These are phyloP conservation scores for Myotis myotis DNA, from an alignment of 2,797 vertebrate species.

Conservation along the genomic window DNA sequence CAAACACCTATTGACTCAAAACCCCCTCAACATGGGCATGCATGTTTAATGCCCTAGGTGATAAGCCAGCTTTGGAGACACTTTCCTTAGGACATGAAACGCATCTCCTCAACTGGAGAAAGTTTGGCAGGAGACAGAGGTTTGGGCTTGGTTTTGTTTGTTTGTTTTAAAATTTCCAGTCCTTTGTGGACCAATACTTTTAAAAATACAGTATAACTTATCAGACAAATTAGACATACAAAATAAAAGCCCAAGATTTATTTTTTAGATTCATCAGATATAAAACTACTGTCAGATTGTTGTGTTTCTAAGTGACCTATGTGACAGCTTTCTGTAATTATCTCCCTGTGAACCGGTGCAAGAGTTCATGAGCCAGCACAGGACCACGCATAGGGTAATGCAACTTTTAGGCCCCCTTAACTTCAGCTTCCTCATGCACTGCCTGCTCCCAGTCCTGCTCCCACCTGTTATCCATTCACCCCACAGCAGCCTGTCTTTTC, in stretches of 20 bases:
- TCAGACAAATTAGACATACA: neutral
- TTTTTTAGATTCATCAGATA: neutral
- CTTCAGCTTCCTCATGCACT: no score
- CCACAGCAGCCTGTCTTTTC: neutral
- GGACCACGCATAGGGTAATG: rapidly evolving
- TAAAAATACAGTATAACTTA: neutral
- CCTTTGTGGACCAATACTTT: neutral
- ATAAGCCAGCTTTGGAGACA: neutral
- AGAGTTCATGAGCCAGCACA: neutral
- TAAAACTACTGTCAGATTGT: neutral
- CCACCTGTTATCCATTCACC: neutral
- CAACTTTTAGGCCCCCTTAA: rapidly evolving
- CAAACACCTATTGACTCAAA: neutral
- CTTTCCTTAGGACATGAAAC: neutral
- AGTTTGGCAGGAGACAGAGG: neutral
- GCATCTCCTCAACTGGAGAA: neutral
- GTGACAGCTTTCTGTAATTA: neutral
- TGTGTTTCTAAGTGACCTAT: neutral
- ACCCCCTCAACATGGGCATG: neutral
- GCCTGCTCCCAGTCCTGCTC: neutral
- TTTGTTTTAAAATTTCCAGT: neutral
- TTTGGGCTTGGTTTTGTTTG: neutral
- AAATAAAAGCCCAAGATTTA: neutral
- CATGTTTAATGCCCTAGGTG: neutral
- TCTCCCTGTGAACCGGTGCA: neutral